Evolutionary conservation across 1,140 invertebrate species (phyloP).

Genomic region (Tachypleus tridentatus): DNA sequence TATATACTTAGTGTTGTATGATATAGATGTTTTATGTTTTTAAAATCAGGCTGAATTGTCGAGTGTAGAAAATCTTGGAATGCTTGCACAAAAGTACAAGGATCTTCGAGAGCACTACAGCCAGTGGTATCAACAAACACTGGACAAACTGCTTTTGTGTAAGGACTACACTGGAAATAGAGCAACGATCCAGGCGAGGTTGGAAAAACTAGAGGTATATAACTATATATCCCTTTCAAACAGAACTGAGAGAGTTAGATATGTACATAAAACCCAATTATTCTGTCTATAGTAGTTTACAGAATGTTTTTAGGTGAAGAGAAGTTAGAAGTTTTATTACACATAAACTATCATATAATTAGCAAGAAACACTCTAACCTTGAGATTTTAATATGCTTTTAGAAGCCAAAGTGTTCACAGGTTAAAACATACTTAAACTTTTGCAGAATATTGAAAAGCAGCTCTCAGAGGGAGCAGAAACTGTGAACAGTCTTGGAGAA

Average conservation of each 20-base stretch:
- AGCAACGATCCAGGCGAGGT: constrained; percentile 52
- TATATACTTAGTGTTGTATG: too few species aligned
- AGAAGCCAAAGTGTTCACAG: background rate
- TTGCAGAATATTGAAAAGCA: constrained; percentile 1
- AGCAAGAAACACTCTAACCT: too few species aligned
- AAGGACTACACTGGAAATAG: constrained; percentile 70
- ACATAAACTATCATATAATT: too few species aligned
- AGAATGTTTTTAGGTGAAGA: constrained; percentile 37
- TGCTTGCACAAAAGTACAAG: background rate
- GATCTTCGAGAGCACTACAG: constrained; percentile 28
- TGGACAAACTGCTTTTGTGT: constrained; percentile 50
- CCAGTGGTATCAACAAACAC: constrained; percentile 75
- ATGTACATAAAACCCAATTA: too few species aligned
- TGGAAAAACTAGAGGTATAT: constrained; percentile 51
- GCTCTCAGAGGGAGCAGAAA: constrained; percentile 9
- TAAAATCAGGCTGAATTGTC: too few species aligned
- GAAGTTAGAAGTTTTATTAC: too few species aligned
- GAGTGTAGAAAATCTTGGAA: background rate
- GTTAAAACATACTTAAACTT: background rate
- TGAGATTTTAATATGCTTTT: too few species aligned
- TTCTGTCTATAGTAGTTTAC: constrained; percentile 44
- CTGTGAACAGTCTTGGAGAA: constrained; percentile 3
- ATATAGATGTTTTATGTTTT: too few species aligned
- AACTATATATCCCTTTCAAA: background rate
- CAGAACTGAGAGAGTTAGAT: too few species aligned